These are phyloP conservation scores for Melanotaenia parkinsoni DNA, from an alignment of 2,797 vertebrate genomes.

Conservation along the genomic window DNA sequence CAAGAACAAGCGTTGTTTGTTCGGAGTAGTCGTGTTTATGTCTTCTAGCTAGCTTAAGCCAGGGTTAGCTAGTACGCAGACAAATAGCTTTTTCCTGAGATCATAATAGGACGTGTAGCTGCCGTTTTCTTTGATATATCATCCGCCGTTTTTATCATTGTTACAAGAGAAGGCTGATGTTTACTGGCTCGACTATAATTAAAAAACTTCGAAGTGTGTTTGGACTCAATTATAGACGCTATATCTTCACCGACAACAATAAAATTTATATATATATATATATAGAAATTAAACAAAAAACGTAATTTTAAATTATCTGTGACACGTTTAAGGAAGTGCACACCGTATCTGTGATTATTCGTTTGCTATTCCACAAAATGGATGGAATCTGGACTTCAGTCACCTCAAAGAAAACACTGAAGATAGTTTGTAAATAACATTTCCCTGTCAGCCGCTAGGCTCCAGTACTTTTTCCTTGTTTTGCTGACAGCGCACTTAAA, in stretches of 20 bases:
- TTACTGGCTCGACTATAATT: not conserved
- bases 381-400: conserved; percentile 61
- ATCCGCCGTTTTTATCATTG: not conserved
- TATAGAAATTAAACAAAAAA: not conserved
- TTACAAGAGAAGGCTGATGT: not conserved
- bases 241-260: conserved; percentile 3
- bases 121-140: not conserved
- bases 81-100: not conserved
- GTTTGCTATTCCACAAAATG: conserved; percentile 48
- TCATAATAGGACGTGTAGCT: not conserved
- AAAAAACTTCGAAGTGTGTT: conserved; percentile 13
- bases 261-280: not conserved
- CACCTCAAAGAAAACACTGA: conserved; percentile 15
- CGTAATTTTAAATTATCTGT: not conserved
- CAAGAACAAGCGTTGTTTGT: conserved; percentile 26
- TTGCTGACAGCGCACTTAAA: conserved; percentile 46
- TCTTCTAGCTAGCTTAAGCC: conserved; percentile 72
- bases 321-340: not conserved
- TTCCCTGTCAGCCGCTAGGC: conserved; percentile 35
- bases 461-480: conserved; percentile 28
- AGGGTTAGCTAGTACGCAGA: conserved; percentile 62
- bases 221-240: not conserved
- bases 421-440: conserved; percentile 61
- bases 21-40: conserved; percentile 57
- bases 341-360: not conserved